phyloP scores from a whole-genome alignment of 2,113 vertebrate species.

The Planiliza haematocheilus region DNA sequence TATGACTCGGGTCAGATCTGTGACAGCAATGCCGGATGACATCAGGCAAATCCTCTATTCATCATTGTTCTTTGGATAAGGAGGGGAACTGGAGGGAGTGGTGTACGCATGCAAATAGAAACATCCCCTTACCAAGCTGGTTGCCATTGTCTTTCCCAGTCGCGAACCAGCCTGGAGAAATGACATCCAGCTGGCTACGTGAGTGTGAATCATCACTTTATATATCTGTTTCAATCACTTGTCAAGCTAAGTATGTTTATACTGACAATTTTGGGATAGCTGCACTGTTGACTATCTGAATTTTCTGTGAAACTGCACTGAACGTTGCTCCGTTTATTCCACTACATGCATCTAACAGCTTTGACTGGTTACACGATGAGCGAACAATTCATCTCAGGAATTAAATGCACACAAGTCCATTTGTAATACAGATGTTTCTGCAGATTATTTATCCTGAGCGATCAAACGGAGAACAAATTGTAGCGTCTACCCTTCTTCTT shows the following conservation, averaged over 20 bases:
- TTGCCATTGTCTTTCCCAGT: constrained; percentile 41
- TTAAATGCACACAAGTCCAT: background rate
- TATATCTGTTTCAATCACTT: background rate
- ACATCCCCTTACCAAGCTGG: constrained; percentile 44
- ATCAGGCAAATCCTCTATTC: constrained; percentile 67
- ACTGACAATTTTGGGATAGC: background rate
- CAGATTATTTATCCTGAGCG: background rate
- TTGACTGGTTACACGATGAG: background rate
- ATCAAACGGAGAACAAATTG: constrained; percentile 14
- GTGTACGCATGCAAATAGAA: constrained; percentile 57
- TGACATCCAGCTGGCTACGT: constrained; percentile 18
- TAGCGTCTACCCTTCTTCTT: background rate
- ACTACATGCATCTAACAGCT: background rate
- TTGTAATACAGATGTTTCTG: constrained; percentile 5
- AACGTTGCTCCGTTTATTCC: background rate
- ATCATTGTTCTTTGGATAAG: constrained; percentile 69
- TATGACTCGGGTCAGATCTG: constrained; percentile 61
- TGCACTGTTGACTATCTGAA: background rate
- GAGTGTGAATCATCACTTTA: background rate
- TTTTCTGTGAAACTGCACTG: background rate
- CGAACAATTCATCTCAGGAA: background rate
- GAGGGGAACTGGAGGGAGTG: constrained; percentile 41
- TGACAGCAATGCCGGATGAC: constrained; percentile 63
- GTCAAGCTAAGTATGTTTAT: too few relatives aligned
- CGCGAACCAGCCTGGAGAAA: constrained; percentile 31